Conservation (phyloP, 2,113 vertebrate species). For the Rana temporaria region DNA sequence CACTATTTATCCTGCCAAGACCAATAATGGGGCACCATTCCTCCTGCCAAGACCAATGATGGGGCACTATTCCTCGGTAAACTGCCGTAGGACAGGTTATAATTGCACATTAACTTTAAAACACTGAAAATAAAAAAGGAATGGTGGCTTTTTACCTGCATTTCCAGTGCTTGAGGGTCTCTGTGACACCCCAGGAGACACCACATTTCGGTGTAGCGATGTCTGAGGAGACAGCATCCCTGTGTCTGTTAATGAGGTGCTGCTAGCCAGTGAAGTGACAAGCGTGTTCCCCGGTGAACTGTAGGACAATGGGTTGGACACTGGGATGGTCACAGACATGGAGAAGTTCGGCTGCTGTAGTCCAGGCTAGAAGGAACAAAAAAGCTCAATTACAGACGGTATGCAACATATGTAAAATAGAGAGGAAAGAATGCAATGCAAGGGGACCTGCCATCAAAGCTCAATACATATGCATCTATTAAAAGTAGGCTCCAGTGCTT, state of each 20-base stretch:
- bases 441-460: no score
- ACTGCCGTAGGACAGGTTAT: no score
- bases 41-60: no score
- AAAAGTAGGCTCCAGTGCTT: no score
- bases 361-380: slow-evolving; percentile 78
- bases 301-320: slow-evolving; percentile 92
- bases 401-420: no score
- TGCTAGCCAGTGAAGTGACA: slow-evolving; percentile 84
- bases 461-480: no score
- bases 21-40: no score
- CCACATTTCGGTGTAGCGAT: slow-evolving; percentile 88
- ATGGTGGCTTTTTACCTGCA: slow-evolving; percentile 73
- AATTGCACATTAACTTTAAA: neutral
- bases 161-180: slow-evolving; percentile 90
- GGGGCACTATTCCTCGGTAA: no score
- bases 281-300: slow-evolving; percentile 86
- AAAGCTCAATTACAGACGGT: no score
- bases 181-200: slow-evolving; percentile 86
- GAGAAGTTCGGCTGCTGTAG: slow-evolving; percentile 96
- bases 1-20: no score
- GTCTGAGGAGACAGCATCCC: slow-evolving; percentile 91
- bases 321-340: slow-evolving; percentile 97
- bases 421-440: no score
- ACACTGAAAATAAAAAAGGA: neutral
- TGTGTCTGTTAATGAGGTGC: slow-evolving; percentile 85